A percentile compares a stretch with the other conserved stretches of the same genome.
Conservation (phyloP, 64 coral and sea anemone species). For the Trachythela sp. region DNA sequence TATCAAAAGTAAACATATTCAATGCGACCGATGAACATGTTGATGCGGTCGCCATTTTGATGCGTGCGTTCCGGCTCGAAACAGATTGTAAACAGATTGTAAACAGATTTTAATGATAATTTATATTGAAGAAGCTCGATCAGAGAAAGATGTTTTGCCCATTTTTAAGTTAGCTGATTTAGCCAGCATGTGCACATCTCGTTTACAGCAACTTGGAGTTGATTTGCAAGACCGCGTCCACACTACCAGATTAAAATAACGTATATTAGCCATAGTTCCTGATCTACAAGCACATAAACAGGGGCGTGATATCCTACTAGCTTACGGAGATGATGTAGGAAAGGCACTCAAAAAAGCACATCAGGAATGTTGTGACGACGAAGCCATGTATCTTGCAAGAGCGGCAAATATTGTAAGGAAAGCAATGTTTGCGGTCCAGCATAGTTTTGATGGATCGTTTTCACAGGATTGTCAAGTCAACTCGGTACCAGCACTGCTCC, state of each 20-base stretch:
- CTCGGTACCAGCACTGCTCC: constrained; percentile 22
- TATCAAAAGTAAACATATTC: too few species aligned
- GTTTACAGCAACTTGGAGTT: constrained; percentile 29
- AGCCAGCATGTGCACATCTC: constrained; percentile 25
- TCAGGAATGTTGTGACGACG: constrained; percentile 25
- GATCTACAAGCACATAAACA: constrained; percentile 40
- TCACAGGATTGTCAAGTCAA: constrained; percentile 14
- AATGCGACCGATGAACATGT: too few species aligned
- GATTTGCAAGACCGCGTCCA: neutral
- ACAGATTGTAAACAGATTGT: too few species aligned
- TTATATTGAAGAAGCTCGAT: too few species aligned
- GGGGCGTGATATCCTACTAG: constrained; percentile 34
- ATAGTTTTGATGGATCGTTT: constrained; percentile 25
- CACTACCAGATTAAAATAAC: constrained; percentile 36
- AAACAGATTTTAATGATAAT: too few species aligned
- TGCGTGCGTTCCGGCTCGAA: too few species aligned
- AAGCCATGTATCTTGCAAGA: constrained; percentile 47
- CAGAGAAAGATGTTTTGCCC: neutral
- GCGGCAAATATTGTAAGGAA: constrained; percentile 44
- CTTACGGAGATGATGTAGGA: constrained; percentile 33
- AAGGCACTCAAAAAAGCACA: neutral
- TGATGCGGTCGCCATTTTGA: too few species aligned
- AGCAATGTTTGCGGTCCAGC: constrained; percentile 36
- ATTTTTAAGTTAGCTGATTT: constrained; percentile 50
- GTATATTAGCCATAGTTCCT: neutral